A percentile compares a stretch with the other conserved stretches of the same genome.
These are phyloP conservation scores for Xenus cinereus DNA, from an alignment of 2,113 vertebrate species.

Conservation along the genomic window DNA sequence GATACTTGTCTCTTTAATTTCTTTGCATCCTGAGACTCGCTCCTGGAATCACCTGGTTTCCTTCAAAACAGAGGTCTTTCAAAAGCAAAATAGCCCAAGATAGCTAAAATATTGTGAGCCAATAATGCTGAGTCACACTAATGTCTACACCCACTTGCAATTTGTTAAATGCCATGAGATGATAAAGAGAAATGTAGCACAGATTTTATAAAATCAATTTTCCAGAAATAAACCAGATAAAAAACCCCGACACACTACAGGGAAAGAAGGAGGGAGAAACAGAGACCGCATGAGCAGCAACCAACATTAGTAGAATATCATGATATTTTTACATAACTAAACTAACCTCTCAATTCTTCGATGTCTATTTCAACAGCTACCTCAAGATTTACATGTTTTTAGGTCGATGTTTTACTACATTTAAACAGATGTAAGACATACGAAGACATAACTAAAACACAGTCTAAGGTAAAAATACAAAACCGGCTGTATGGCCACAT, in stretches of 20 bases:
- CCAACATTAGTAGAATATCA: neutral
- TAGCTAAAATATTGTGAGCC: neutral
- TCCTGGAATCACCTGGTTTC: neutral
- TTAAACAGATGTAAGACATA: neutral
- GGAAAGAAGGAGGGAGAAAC: neutral
- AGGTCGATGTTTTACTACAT: neutral
- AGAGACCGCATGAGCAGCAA: neutral
- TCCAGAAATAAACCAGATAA: neutral
- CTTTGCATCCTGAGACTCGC: neutral
- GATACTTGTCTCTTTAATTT: neutral
- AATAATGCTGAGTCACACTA: neutral
- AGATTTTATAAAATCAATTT: neutral
- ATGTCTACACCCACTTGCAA: neutral
- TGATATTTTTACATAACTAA: neutral
- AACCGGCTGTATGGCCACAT: neutral
- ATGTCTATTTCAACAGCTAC: neutral
- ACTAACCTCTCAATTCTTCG: neutral
- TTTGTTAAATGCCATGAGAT: neutral
- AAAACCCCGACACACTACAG: neutral
- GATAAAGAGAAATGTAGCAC: neutral
- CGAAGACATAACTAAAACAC: neutral
- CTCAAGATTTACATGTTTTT: neutral
- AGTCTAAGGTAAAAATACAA: neutral
- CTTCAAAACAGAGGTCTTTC: neutral
- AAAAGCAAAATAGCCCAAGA: neutral